Conservation (phyloP, 1,140 invertebrate genomes). For the Agrypnia vestita region DNA sequence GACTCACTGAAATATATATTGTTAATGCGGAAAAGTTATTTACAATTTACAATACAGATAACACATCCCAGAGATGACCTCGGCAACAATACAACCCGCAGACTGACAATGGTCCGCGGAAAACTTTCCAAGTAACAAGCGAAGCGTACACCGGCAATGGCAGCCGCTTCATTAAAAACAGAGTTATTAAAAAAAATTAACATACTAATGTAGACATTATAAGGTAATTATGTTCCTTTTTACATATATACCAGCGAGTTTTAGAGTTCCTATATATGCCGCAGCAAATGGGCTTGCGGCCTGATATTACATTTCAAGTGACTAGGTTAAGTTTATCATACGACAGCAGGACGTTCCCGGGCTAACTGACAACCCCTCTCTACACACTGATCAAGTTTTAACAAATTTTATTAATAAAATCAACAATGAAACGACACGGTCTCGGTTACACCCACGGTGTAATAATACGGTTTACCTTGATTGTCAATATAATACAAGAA, state of each 20-base stretch:
- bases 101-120: slow-evolving; percentile 46
- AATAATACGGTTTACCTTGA: slow-evolving; percentile 33
- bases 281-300: slow-evolving; percentile 69
- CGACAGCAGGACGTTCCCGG: slow-evolving; percentile 56
- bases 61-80: slow-evolving; percentile 53
- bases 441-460: slow-evolving; percentile 6
- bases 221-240: slow-evolving; percentile 73
- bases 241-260: slow-evolving; percentile 75
- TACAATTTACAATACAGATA: slow-evolving; percentile 31
- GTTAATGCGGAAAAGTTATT: slow-evolving; percentile 49
- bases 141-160: background rate
- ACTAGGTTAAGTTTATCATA: slow-evolving; percentile 69
- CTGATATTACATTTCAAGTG: slow-evolving; percentile 73
- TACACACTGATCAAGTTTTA: slow-evolving; percentile 12
- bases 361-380: background rate
- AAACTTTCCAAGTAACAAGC: slow-evolving; percentile 23
- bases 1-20: slow-evolving; percentile 47
- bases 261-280: slow-evolving; percentile 75
- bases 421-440: slow-evolving; percentile 34
- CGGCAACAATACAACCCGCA: slow-evolving; percentile 33
- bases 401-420: slow-evolving; percentile 29
- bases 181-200: slow-evolving; percentile 67
- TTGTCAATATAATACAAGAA: slow-evolving; percentile 38
- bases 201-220: slow-evolving; percentile 65
- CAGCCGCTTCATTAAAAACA: slow-evolving; percentile 57